Conservation (phyloP, 2,797 vertebrate species). For the Acanthurus tractus region DNA sequence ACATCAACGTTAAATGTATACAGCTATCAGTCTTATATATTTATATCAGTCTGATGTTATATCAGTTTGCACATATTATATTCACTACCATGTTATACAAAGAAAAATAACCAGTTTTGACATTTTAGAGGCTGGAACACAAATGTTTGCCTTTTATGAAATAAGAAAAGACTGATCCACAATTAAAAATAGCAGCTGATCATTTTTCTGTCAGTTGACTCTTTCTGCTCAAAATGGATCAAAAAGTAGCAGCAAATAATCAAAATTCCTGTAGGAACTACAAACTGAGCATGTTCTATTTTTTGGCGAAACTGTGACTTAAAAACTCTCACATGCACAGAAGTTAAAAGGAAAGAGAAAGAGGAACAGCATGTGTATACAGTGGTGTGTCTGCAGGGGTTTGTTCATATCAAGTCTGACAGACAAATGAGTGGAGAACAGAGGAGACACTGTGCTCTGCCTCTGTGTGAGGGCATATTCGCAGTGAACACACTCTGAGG, state of each 20-base stretch:
- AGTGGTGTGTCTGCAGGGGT: constrained; percentile 57
- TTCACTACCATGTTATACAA: not conserved
- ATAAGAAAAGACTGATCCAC: not conserved
- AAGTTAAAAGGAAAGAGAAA: constrained; percentile 21
- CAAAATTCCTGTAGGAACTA: not conserved
- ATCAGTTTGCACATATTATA: not conserved
- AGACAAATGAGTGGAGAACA: constrained; percentile 71
- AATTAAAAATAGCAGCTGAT: not conserved
- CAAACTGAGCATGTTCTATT: not conserved
- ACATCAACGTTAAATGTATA: not conserved
- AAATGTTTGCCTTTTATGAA: not conserved
- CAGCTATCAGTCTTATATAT: not conserved
- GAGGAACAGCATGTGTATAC: constrained; percentile 2
- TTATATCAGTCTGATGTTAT: too few relatives aligned
- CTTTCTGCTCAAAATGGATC: not conserved
- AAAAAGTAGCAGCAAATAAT: not conserved
- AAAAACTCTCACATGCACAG: constrained; percentile 3
- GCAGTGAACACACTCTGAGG: constrained; percentile 68
- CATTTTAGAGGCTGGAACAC: not conserved
- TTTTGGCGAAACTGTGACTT: not conserved
- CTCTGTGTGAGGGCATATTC: constrained; percentile 74
- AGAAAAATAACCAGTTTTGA: not conserved
- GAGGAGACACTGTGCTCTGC: constrained; percentile 74
- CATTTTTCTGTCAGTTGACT: not conserved
- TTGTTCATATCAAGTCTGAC: constrained; percentile 74